These are phyloP conservation scores for Drosophila meridiana DNA, from an alignment of 2,888 invertebrate species.

Conservation along the genomic window DNA sequence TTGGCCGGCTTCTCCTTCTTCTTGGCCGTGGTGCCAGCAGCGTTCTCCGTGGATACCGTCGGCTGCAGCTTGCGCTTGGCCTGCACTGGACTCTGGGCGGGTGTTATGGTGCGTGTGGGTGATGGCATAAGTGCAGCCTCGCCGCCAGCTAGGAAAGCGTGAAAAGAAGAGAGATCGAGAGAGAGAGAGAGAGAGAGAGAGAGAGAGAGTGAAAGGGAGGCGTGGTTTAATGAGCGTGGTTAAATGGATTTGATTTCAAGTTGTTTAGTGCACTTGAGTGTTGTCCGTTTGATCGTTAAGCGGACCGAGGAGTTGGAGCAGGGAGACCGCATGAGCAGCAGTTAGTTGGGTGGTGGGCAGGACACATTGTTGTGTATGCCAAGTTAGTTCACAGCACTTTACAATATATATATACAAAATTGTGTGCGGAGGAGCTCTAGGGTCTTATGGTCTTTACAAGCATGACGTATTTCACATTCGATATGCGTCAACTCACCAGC, in stretches of 20 bases:
- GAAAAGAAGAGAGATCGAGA: conserved; percentile 25
- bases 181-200: conserved; percentile 50
- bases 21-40: conserved; percentile 86
- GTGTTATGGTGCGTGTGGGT: conserved; percentile 87
- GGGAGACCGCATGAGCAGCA: conserved; percentile 48
- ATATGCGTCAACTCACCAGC: conserved; percentile 84
- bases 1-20: conserved; percentile 88
- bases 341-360: conserved; percentile 52
- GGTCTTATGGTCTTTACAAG: conserved; percentile 47
- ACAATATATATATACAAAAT: conserved; percentile 59
- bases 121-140: conserved; percentile 87
- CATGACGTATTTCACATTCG: conserved; percentile 33
- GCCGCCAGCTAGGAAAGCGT: conserved; percentile 82
- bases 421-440: conserved; percentile 43
- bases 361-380: conserved; percentile 59
- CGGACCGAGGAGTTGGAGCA: conserved; percentile 31
- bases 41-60: conserved; percentile 90
- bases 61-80: conserved; percentile 91
- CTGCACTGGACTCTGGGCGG: conserved; percentile 86
- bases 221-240: conserved; percentile 73
- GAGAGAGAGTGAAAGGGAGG: conserved; percentile 60
- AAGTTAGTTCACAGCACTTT: conserved; percentile 68
- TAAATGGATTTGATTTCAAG: conserved; percentile 70
- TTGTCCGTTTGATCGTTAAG: conserved; percentile 38
- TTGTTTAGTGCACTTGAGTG: conserved; percentile 76